A percentile compares a stretch with the other conserved stretches of the same genome.
These are phyloP conservation scores for Gibbula magus DNA, from an alignment of 2,888 invertebrate genomes.

Conservation along the genomic window DNA sequence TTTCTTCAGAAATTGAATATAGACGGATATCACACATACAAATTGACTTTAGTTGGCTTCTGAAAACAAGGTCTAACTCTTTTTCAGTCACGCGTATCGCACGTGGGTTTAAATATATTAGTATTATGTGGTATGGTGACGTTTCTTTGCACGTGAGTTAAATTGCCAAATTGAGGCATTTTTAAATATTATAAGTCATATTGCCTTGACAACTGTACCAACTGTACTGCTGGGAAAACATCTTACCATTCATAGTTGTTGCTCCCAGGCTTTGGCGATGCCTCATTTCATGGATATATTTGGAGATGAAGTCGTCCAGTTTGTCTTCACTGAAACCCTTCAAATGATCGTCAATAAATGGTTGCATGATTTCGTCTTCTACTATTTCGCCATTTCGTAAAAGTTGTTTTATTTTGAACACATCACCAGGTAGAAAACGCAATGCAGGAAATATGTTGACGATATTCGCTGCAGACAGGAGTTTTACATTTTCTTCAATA, in stretches of 20 bases:
- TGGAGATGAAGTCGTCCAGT: conserved; percentile 46
- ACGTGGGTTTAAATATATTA: too few relatives aligned
- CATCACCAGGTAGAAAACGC: conserved; percentile 40
- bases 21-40: too few relatives aligned
- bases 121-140: too few relatives aligned
- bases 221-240: too few relatives aligned
- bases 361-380: conserved; percentile 12
- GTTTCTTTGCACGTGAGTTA: too few relatives aligned
- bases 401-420: conserved; percentile 32
- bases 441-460: conserved; percentile 37
- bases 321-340: conserved; percentile 34
- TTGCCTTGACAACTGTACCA: too few relatives aligned
- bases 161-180: too few relatives aligned
- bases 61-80: too few relatives aligned
- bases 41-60: too few relatives aligned
- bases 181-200: too few relatives aligned
- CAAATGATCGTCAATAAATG: conserved; percentile 35
- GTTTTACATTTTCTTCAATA: conserved; percentile 14
- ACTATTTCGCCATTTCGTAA: conserved; percentile 14
- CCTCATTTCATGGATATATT: conserved; percentile 37
- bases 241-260: conserved; percentile 23
- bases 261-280: background rate
- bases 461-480: background rate
- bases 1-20: too few relatives aligned
- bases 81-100: too few relatives aligned